A percentile compares a stretch with the other conserved stretches of the same genome.
Evolutionary conservation across 2,797 vertebrate species (phyloP).

Genomic region (Poeciliopsis gracilis): DNA sequence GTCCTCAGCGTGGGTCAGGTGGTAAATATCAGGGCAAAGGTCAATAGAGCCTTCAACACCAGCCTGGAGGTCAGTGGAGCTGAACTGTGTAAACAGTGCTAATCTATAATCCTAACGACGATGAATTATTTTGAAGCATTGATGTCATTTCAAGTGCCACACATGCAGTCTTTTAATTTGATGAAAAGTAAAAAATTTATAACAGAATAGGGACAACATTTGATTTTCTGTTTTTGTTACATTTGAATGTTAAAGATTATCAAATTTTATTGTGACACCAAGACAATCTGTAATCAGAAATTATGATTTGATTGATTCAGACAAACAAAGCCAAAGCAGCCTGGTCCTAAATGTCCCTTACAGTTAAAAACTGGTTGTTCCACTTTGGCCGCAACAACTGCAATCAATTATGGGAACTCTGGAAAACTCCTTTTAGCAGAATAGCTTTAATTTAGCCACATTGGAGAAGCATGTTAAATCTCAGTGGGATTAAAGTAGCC

Average conservation of each 20-base stretch:
- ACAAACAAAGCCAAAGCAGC: background rate
- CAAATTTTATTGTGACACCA: background rate
- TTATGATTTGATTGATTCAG: background rate
- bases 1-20: constrained; percentile 88
- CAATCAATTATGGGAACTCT: background rate
- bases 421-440: background rate
- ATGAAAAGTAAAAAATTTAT: too few species aligned
- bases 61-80: constrained; percentile 92
- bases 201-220: too few species aligned
- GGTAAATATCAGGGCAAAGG: constrained; percentile 94
- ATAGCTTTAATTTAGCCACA: background rate
- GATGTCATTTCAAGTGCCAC: background rate
- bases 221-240: background rate
- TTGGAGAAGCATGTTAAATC: background rate
- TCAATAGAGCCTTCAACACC: constrained; percentile 95
- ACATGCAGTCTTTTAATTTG: too few species aligned
- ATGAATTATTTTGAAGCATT: background rate
- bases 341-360: background rate
- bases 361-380: background rate
- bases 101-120: background rate
- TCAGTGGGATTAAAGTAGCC: background rate
- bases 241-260: background rate
- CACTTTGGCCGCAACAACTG: background rate
- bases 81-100: background rate
- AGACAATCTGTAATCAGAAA: background rate